Percentiles rank a stretch among this genome's conserved stretches.
phyloP scores from a whole-genome alignment of 2,797 vertebrate genomes.

The Manis pentadactyla region DNA sequence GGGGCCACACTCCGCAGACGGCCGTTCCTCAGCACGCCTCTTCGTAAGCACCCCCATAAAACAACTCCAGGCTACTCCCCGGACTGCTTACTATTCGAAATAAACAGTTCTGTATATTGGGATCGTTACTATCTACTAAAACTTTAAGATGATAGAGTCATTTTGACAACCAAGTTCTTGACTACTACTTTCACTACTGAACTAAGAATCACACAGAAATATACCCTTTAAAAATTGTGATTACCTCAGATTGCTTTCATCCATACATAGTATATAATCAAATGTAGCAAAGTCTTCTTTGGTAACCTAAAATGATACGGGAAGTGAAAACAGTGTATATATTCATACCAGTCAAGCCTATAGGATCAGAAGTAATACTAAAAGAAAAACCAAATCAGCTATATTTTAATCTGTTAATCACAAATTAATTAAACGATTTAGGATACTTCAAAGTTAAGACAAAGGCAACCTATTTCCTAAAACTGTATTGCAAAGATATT shows the following conservation, averaged over 20 bases:
- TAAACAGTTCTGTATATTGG: neutral
- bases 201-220: neutral
- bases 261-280: constrained; percentile 98
- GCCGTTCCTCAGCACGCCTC: neutral
- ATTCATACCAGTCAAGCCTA: neutral
- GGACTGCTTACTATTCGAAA: neutral
- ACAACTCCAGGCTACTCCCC: neutral
- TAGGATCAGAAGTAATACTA: neutral
- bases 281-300: constrained; percentile 95
- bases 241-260: constrained; percentile 97
- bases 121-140: neutral
- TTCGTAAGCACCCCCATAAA: neutral
- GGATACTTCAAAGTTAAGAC: neutral
- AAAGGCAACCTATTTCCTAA: constrained; percentile 2
- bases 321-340: constrained; percentile 57
- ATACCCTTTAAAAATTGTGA: neutral
- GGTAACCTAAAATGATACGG: constrained; percentile 91
- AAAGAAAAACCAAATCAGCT: neutral
- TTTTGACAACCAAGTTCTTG: neutral
- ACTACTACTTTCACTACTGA: neutral
- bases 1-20: accelerated
- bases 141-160: neutral
- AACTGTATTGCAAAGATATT: neutral
- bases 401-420: neutral
- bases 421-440: neutral